A percentile compares a stretch with the other conserved stretches of the same genome.
Conservation (phyloP, 2,888 invertebrate species). For the Macaria notata region DNA sequence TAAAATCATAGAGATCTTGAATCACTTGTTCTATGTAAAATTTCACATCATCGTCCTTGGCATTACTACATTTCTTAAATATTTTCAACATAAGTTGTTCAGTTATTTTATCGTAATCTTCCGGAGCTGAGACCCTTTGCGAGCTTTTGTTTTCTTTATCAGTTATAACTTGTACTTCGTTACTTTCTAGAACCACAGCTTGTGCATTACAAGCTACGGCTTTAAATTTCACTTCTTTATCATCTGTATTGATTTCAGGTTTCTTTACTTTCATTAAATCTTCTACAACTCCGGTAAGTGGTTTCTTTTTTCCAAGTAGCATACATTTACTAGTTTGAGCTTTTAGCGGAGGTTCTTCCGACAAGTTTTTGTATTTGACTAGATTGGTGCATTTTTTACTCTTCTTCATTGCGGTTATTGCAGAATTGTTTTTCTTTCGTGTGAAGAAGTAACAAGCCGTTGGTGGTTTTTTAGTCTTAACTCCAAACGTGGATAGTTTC, state of each 20-base stretch:
- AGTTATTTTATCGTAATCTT: constrained; percentile 55
- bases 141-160: constrained; percentile 40
- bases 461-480: constrained; percentile 29
- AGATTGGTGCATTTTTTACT: constrained; percentile 70
- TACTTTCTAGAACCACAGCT: constrained; percentile 30
- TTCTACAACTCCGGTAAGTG: not conserved
- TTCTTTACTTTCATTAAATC: constrained; percentile 14
- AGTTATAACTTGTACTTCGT: constrained; percentile 42
- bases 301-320: constrained; percentile 51
- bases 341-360: constrained; percentile 55
- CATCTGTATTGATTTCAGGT: not conserved
- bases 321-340: constrained; percentile 54
- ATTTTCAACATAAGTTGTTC: constrained; percentile 56
- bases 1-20: constrained; percentile 56
- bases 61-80: constrained; percentile 42
- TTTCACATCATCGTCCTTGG: constrained; percentile 36
- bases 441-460: constrained; percentile 51
- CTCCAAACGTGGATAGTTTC: constrained; percentile 27
- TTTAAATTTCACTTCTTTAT: constrained; percentile 7
- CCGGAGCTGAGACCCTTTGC: constrained; percentile 43
- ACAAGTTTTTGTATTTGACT: constrained; percentile 60
- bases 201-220: constrained; percentile 32
- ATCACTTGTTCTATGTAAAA: constrained; percentile 54
- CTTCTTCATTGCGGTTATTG: constrained; percentile 42
- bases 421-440: constrained; percentile 35